phyloP scores from a whole-genome alignment of 2,797 vertebrate genomes.

The Characodon lateralis region DNA sequence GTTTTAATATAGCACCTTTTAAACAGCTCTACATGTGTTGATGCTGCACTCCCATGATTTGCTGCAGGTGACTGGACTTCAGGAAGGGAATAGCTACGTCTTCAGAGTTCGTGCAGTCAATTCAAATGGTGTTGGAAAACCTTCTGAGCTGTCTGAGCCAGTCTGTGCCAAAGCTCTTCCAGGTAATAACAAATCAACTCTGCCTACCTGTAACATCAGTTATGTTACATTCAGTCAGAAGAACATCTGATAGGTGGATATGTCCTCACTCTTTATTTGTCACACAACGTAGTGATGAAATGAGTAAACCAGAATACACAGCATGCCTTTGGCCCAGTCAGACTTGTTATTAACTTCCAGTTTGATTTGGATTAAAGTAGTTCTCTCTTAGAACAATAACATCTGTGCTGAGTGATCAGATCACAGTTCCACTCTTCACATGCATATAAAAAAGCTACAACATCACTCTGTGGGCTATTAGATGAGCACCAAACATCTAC shows the following conservation, averaged over 20 bases:
- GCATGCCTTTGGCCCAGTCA: not conserved
- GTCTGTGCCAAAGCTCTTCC: constrained; percentile 86
- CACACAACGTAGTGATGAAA: not conserved
- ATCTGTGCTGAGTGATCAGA: too few species aligned
- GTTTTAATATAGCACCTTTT: not conserved
- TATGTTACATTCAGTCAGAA: not conserved
- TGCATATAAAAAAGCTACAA: too few species aligned
- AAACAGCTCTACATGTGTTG: not conserved
- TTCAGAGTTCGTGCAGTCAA: constrained; percentile 91
- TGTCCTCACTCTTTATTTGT: not conserved
- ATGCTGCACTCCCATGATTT: not conserved
- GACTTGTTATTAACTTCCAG: too few species aligned
- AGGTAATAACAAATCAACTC: constrained; percentile 76
- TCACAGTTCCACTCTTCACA: too few species aligned
- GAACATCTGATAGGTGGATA: not conserved
- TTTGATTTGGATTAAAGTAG: too few species aligned
- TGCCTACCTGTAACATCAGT: not conserved
- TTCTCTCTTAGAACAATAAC: too few species aligned
- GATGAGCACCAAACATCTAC: too few species aligned
- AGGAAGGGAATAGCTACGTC: constrained; percentile 87
- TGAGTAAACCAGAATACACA: not conserved
- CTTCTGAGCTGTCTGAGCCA: constrained; percentile 88
- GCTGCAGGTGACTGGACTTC: constrained; percentile 85
- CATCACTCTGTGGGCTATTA: too few species aligned
- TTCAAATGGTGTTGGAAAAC: constrained; percentile 82